These are phyloP conservation scores for Lissonota sp. DNA, from an alignment of 2,888 invertebrate species.

Conservation along the genomic window DNA sequence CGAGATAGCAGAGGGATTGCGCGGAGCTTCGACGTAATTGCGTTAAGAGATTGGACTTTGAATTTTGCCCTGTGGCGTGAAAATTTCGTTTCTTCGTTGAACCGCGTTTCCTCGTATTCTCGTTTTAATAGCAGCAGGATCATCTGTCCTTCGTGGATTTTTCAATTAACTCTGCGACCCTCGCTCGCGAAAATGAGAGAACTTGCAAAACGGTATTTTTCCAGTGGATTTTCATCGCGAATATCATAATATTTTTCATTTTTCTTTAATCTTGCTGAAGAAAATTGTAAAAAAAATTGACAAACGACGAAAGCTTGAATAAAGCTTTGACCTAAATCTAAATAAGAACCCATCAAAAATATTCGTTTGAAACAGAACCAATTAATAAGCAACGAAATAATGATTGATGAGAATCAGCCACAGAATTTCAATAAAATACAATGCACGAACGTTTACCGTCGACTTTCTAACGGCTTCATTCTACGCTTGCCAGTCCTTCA, in stretches of 20 bases:
- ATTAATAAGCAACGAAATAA: too few species aligned
- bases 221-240: background rate
- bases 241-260: background rate
- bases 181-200: background rate
- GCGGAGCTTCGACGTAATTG: conserved; percentile 11
- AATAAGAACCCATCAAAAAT: too few species aligned
- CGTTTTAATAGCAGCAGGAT: background rate
- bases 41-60: conserved; percentile 26
- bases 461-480: background rate
- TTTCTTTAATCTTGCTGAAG: background rate
- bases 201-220: background rate
- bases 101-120: background rate
- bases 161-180: conserved; percentile 15
- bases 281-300: too few species aligned
- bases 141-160: background rate
- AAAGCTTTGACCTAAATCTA: too few species aligned
- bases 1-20: background rate
- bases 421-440: too few species aligned
- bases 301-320: too few species aligned
- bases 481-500: background rate
- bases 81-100: conserved; percentile 1
- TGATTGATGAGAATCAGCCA: too few species aligned
- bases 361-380: too few species aligned
- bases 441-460: too few species aligned
- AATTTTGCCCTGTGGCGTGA: conserved; percentile 8